A percentile compares a stretch with the other conserved stretches of the same genome.
These are phyloP conservation scores for Drosophila santomea DNA, from an alignment of 1,140 invertebrate genomes.

Conservation along the genomic window DNA sequence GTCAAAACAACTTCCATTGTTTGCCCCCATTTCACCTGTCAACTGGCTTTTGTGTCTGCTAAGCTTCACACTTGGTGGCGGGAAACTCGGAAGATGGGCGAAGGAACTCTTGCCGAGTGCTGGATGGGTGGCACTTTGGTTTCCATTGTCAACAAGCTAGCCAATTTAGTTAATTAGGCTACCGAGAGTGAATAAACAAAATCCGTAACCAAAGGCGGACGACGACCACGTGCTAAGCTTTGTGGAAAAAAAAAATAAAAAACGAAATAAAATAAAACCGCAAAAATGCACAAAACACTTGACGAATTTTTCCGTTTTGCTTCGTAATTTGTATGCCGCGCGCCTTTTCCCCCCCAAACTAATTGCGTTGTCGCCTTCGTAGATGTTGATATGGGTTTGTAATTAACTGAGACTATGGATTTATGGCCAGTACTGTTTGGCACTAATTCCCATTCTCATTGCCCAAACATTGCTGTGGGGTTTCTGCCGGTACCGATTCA, in stretches of 20 bases:
- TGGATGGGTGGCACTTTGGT: constrained; percentile 26
- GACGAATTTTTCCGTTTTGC: constrained; percentile 57
- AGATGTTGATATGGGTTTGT: constrained; percentile 52
- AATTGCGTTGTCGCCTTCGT: constrained; percentile 53
- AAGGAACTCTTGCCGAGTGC: constrained; percentile 19
- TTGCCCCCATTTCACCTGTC: constrained; percentile 56
- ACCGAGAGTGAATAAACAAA: constrained; percentile 58
- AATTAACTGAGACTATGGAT: constrained; percentile 58
- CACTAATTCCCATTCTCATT: constrained; percentile 39
- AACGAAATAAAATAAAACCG: constrained; percentile 56
- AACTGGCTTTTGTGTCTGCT: constrained; percentile 48
- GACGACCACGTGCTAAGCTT: constrained; percentile 42
- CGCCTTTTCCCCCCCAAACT: constrained; percentile 32
- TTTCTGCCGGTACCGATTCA: background rate
- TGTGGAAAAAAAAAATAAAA: constrained; percentile 46
- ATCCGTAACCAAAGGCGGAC: constrained; percentile 33
- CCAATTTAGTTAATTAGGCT: constrained; percentile 63
- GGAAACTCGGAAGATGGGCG: constrained; percentile 7
- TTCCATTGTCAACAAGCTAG: constrained; percentile 51
- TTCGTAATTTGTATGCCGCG: constrained; percentile 59
- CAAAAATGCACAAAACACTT: constrained; percentile 57
- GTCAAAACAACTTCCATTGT: constrained; percentile 59
- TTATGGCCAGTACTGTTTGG: constrained; percentile 49
- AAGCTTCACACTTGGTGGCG: constrained; percentile 41
- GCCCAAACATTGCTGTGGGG: constrained; percentile 1